Percentiles rank a stretch among this genome's conserved stretches.
These are phyloP conservation scores for Dusona sp. DNA, from an alignment of 2,888 invertebrate genomes.

Conservation along the genomic window DNA sequence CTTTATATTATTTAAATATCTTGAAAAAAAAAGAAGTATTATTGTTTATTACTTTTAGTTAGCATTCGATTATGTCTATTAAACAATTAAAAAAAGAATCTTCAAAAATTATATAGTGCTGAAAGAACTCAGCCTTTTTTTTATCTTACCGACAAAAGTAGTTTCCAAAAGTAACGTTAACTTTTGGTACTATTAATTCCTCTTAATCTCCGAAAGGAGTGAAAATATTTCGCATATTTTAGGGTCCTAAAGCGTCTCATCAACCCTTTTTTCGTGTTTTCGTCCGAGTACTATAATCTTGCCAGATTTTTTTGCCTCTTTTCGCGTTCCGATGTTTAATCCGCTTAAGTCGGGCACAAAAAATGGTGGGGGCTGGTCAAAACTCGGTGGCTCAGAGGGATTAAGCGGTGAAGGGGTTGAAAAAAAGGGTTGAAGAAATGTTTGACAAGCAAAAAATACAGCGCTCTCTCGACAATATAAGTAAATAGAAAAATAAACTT, in stretches of 20 bases:
- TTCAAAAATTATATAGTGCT: neutral
- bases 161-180: slow-evolving; percentile 20
- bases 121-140: neutral
- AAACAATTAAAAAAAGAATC: neutral
- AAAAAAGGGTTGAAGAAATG: slow-evolving; percentile 41
- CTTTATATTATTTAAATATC: neutral
- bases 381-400: slow-evolving; percentile 11
- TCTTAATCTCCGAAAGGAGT: slow-evolving; percentile 7
- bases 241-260: slow-evolving; percentile 18
- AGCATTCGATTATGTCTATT: neutral
- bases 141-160: neutral
- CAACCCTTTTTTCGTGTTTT: slow-evolving; percentile 47
- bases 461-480: slow-evolving; percentile 4
- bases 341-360: slow-evolving; percentile 32
- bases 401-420: slow-evolving; percentile 36
- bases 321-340: slow-evolving; percentile 32
- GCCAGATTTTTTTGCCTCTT: slow-evolving; percentile 14
- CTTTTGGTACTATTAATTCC: slow-evolving; percentile 20
- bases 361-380: neutral
- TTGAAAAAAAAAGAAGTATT: neutral
- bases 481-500: slow-evolving; percentile 33
- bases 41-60: neutral
- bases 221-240: slow-evolving; percentile 21
- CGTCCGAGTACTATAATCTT: slow-evolving; percentile 13
- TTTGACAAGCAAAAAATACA: slow-evolving; percentile 8